Evolutionary conservation across 2,113 vertebrate species (phyloP).

Genomic region (Pipra filicauda): DNA sequence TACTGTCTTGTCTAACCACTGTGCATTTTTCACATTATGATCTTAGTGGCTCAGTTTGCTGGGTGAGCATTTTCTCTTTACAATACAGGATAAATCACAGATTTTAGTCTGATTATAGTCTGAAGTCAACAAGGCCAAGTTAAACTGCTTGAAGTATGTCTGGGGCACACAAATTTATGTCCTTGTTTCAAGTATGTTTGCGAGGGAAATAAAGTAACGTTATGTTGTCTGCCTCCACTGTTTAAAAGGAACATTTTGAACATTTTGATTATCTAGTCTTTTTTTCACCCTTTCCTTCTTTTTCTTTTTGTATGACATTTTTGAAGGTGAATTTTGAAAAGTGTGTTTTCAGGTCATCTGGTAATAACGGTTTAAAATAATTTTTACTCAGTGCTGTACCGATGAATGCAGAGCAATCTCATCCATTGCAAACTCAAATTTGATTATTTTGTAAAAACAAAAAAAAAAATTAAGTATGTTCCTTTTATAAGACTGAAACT

Average conservation of each 20-base stretch:
- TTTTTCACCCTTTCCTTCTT: not conserved
- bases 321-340: not conserved
- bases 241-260: not conserved
- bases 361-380: not conserved
- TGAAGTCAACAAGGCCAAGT: slow-evolving; percentile 34
- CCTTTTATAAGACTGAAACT: not conserved
- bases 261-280: not conserved
- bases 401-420: not conserved
- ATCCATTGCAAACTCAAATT: not conserved
- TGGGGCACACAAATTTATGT: slow-evolving; percentile 3
- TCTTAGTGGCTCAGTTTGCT: slow-evolving; percentile 25
- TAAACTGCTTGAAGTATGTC: slow-evolving; percentile 45
- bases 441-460: not conserved
- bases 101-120: not conserved
- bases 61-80: slow-evolving; percentile 18
- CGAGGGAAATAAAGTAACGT: not conserved
- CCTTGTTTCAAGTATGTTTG: not conserved
- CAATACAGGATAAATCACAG: not conserved
- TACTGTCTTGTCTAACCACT: not conserved
- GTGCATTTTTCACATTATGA: slow-evolving; percentile 11
- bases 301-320: not conserved
- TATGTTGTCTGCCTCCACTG: not conserved
- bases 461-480: not conserved
- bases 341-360: not conserved
- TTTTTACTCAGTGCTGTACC: not conserved